Base-by-base conservation (phyloP, 2,888 invertebrate species). In the Brachycybe producta region DNA sequence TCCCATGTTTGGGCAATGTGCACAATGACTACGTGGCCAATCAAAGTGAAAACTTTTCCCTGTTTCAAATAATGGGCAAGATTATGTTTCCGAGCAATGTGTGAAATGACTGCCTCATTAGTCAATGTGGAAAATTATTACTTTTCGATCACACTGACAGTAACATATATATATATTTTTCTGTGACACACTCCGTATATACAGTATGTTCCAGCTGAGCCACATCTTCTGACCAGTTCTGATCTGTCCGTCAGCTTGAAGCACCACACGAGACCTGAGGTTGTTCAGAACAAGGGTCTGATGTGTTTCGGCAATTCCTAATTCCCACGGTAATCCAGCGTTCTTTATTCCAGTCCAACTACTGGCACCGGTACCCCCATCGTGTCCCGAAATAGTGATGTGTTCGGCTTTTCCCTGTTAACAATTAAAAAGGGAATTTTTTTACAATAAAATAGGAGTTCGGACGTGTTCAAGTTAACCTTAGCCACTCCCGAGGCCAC, bases 341-440 rank as follows among this genome's bases (percentile, higher is more conserved):
- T 83, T 79, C 72, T 98, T 98, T 65, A 98, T 97, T 58, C 97
- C 97, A 0, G 97, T 98, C 97, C 97, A 97, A 52, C 91, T 91
- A 64, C 90, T 90, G 40, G 97, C 98, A 28, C 98, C 98, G 15
- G 98, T 98, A 48, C 98, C 97, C 54, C 98, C 98, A 71, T 98
- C 98, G 70, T 98, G 97, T 0, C 98, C 98, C 1, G 95, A 95
- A 58, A 98, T 94, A 24, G 92, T 92, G 59, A 98, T 90, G 68
- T 97, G 97, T 64, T 97, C 97, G 0, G 94, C 94, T 71, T 97
- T 97, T 42, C 92, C 92, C 83, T 86, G 61, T 1, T 34, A 27
- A 13, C 27, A 21, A 48, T 5, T 36, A 15, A n/a, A 24, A 24
- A 3, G 17, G 13, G n/a, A 23, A 24, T 46, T 34, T 35, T 23